Evolutionary conservation across 1,140 invertebrate species (phyloP).

Genomic region (Helicoverpa armigera): DNA sequence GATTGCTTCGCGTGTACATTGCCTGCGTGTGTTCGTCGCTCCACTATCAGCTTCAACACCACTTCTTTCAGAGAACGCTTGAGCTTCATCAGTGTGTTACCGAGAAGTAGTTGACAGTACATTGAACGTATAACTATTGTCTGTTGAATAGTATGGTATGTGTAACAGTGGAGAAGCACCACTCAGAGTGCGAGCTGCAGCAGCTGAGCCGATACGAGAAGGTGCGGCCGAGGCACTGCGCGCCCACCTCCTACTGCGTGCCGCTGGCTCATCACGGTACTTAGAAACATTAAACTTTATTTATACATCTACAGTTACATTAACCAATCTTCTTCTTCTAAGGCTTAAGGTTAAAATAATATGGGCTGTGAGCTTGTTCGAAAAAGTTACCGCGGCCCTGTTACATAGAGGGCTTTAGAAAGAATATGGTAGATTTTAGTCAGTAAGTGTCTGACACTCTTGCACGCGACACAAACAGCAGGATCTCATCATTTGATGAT

Average conservation of each 20-base stretch:
- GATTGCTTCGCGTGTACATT: too few relatives aligned
- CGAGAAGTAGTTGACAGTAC: constrained; percentile 2
- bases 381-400: too few relatives aligned
- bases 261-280: constrained; percentile 78
- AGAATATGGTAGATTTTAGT: too few relatives aligned
- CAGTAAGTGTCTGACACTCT: too few relatives aligned
- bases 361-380: too few relatives aligned
- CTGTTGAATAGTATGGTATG: constrained; percentile 46
- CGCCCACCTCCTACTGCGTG: constrained; percentile 81
- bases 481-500: too few relatives aligned
- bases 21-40: too few relatives aligned
- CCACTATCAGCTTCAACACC: not conserved
- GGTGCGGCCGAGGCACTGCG: constrained; percentile 78
- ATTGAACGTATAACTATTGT: constrained; percentile 17
- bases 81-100: not conserved
- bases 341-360: too few relatives aligned
- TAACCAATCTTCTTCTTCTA: too few relatives aligned
- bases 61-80: constrained; percentile 14
- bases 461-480: too few relatives aligned
- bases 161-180: constrained; percentile 77
- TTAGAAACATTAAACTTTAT: not conserved
- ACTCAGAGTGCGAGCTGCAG: constrained; percentile 81
- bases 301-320: too few relatives aligned
- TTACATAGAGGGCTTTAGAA: too few relatives aligned
- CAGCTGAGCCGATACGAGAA: constrained; percentile 82